Conservation (phyloP, 2,113 vertebrate species). For the Cyanistes caeruleus region DNA sequence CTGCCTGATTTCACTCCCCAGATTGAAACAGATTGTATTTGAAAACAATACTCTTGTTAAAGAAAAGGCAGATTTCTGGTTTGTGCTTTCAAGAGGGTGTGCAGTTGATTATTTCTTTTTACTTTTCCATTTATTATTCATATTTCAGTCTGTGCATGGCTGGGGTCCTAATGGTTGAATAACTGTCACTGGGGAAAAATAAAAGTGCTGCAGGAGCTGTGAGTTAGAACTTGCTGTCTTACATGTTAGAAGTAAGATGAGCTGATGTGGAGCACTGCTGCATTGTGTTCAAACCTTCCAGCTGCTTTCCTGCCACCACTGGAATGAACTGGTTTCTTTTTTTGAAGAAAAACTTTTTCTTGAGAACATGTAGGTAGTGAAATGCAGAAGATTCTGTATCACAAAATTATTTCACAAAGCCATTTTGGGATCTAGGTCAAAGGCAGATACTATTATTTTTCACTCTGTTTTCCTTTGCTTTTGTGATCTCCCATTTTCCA, state of each 20-base stretch:
- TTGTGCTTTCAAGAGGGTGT: neutral
- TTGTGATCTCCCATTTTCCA: neutral
- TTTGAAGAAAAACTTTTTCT: neutral
- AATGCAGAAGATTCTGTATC: neutral
- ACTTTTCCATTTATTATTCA: neutral
- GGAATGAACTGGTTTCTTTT: neutral
- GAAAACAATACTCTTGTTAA: neutral
- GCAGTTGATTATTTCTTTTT: too few species aligned
- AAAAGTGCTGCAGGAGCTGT: neutral
- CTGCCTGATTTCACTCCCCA: neutral
- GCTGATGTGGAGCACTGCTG: neutral
- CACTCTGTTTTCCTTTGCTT: neutral
- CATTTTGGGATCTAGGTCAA: neutral
- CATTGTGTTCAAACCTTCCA: neutral
- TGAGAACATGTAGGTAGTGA: neutral
- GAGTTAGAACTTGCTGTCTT: neutral
- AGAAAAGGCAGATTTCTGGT: neutral
- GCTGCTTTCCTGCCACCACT: neutral
- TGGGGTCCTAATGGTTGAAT: neutral
- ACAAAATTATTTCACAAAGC: neutral
- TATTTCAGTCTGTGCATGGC: neutral
- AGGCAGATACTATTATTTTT: neutral
- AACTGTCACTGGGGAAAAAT: neutral
- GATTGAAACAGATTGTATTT: neutral
- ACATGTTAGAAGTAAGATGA: neutral